Evolutionary conservation across 2,113 vertebrate species (phyloP), one percentile per base, ranked within the genome.

Genomic region (Campylorhamphus procurvoides): DNA sequence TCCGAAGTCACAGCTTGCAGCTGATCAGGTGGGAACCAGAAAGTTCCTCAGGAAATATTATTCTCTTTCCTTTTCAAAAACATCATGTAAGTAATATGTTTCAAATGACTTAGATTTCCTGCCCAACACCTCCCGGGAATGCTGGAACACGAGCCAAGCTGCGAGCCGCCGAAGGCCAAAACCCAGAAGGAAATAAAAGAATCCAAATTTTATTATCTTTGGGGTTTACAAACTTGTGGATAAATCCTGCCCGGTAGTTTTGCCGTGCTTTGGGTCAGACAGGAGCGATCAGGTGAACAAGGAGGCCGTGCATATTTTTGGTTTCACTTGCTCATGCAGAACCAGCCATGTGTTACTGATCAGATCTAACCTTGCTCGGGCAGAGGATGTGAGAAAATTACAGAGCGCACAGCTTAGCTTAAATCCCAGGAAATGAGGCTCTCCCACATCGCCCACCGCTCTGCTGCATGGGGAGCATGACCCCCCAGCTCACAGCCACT

Each of bases 21-120:
- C 87, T 49, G 40, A 63, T 89, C 91, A 95, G 93, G 87, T 92
- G 90, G 91, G 77, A 92, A 64, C 40, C 53, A 27, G 66, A 40
- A 88, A 68, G 74, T 73, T 96, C 94, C 87, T 87, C 71, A 64
- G 90, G 86, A 92, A 93, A 92, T 77, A 79, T 66, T 59, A 62
- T 35, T 73, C 94, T 72, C 69, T 72, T 95, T 87, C 84, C 86
- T 64, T 58, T 75, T 37, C 28, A n/a, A 89, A 93, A 92, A 63
- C 68, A 94, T 69, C 68, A 5, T 81, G 76, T 83, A 77, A 86
- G 76, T 49, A 66, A 90, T 69, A 31, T 22, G 72, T 62, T 94
- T 71, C 52, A 60, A 84, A 91, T 35, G 64, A 52, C 68, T 74
- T 10, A 0, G 24, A 31, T 49, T 96, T 94, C 89, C 80, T 94